These are phyloP conservation scores for Nebria salina DNA, from an alignment of 2,888 invertebrate species.

Conservation along the genomic window DNA sequence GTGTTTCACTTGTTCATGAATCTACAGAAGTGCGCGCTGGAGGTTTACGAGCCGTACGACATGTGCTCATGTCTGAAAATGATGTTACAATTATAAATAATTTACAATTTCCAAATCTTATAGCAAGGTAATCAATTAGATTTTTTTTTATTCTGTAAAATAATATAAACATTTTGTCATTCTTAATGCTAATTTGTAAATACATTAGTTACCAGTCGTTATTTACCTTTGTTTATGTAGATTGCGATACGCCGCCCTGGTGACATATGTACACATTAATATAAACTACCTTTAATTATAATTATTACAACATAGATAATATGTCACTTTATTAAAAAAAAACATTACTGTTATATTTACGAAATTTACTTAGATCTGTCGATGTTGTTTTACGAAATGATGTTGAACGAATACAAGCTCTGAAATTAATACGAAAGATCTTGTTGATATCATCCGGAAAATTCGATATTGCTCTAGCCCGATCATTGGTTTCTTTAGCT, in stretches of 20 bases:
- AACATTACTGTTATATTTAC: not conserved
- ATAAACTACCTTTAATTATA: too few relatives aligned
- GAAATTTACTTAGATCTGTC: constrained; percentile 73
- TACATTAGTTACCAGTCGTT: too few relatives aligned
- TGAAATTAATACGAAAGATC: constrained; percentile 82
- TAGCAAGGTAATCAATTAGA: constrained; percentile 70
- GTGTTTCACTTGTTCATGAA: constrained; percentile 85
- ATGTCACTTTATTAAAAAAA: not conserved
- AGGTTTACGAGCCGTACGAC: constrained; percentile 85
- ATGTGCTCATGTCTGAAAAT: constrained; percentile 80
- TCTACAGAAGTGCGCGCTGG: constrained; percentile 91
- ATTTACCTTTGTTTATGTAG: too few relatives aligned
- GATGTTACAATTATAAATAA: constrained; percentile 83
- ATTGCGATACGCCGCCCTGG: too few relatives aligned
- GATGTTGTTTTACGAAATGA: constrained; percentile 92
- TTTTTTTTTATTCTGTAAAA: constrained; percentile 41
- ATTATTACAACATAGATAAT: not conserved
- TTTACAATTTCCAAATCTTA: constrained; percentile 84
- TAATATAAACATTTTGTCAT: not conserved
- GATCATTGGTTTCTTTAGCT: constrained; percentile 84
- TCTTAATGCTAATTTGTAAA: too few relatives aligned
- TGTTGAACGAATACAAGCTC: constrained; percentile 90
- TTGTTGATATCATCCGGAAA: constrained; percentile 71
- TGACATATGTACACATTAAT: too few relatives aligned
- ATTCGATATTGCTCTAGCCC: constrained; percentile 79